phyloP scores from a whole-genome alignment of 2,797 vertebrate genomes.

The Helostoma temminkii region DNA sequence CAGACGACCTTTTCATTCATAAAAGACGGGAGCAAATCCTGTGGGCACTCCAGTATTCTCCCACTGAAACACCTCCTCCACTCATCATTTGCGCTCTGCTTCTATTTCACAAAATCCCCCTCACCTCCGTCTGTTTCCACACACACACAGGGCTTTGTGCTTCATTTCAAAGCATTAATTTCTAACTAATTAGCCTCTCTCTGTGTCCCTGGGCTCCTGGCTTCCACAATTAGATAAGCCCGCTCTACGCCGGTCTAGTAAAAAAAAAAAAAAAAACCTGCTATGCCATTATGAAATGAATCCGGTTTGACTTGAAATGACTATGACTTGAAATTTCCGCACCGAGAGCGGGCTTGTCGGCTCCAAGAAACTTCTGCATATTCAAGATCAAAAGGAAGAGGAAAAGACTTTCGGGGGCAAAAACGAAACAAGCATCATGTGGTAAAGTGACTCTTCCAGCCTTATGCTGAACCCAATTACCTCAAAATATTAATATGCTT shows the following conservation, averaged over 20 bases:
- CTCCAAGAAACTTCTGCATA: slow-evolving; percentile 58
- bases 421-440: slow-evolving; percentile 50
- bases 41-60: slow-evolving; percentile 17
- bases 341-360: slow-evolving; percentile 30
- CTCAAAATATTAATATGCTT: slow-evolving; percentile 59
- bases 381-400: slow-evolving; percentile 70
- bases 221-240: slow-evolving; percentile 80
- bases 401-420: slow-evolving; percentile 52
- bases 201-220: slow-evolving; percentile 72
- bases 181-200: slow-evolving; percentile 80
- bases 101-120: slow-evolving; percentile 45
- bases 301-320: too few relatives aligned
- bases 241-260: slow-evolving; percentile 66
- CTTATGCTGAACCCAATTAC: slow-evolving; percentile 70
- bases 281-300: slow-evolving; percentile 76
- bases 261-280: slow-evolving; percentile 24
- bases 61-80: slow-evolving; percentile 41
- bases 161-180: slow-evolving; percentile 82
- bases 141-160: slow-evolving; percentile 74
- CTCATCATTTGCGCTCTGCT: slow-evolving; percentile 46
- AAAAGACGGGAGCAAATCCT: slow-evolving; percentile 35
- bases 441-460: slow-evolving; percentile 55
- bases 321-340: slow-evolving; percentile 67
- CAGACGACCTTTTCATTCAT: slow-evolving; percentile 34
- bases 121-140: slow-evolving; percentile 57